Conservation (phyloP, 2,113 vertebrate species). For the Ancistrus triradiatus region DNA sequence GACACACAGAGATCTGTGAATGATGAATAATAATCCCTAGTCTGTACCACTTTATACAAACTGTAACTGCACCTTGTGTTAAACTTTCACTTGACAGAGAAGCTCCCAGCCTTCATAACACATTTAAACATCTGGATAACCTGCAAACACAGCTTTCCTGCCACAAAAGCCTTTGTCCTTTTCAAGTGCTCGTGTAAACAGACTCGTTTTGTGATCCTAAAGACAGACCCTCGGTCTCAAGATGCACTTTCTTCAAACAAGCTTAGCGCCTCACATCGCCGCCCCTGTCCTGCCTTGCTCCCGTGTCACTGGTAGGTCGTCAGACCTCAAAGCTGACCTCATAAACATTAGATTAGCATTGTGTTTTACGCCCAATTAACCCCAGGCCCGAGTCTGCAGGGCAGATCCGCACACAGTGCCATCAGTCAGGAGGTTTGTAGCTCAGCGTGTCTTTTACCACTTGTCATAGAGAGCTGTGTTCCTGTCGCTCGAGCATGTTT, state of each 20-base stretch:
- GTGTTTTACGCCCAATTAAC: slow-evolving; percentile 53
- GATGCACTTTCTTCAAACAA: slow-evolving; percentile 21
- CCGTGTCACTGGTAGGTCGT: slow-evolving; percentile 37
- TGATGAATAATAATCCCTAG: too few relatives aligned
- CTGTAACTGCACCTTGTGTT: too few relatives aligned
- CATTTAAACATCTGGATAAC: too few relatives aligned
- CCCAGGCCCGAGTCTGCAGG: slow-evolving; percentile 43
- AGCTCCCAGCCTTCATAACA: too few relatives aligned
- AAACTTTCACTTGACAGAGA: too few relatives aligned
- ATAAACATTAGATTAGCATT: slow-evolving; percentile 52
- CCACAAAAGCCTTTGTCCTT: not conserved
- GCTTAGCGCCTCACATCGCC: slow-evolving; percentile 15
- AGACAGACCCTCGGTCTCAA: not conserved
- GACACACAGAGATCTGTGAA: too few relatives aligned
- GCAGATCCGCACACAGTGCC: not conserved
- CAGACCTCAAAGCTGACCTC: slow-evolving; percentile 43
- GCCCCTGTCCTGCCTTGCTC: slow-evolving; percentile 25
- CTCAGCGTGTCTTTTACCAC: slow-evolving; percentile 6
- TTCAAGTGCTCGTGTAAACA: slow-evolving; percentile 26
- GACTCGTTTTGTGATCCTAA: slow-evolving; percentile 1
- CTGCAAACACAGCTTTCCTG: not conserved
- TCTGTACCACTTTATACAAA: too few relatives aligned
- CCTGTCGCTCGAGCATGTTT: slow-evolving; percentile 37
- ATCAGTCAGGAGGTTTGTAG: slow-evolving; percentile 4
- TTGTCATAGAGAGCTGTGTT: slow-evolving; percentile 39